Conservation (phyloP, 2,113 vertebrate genomes). For the Phyllopteryx taeniolatus region DNA sequence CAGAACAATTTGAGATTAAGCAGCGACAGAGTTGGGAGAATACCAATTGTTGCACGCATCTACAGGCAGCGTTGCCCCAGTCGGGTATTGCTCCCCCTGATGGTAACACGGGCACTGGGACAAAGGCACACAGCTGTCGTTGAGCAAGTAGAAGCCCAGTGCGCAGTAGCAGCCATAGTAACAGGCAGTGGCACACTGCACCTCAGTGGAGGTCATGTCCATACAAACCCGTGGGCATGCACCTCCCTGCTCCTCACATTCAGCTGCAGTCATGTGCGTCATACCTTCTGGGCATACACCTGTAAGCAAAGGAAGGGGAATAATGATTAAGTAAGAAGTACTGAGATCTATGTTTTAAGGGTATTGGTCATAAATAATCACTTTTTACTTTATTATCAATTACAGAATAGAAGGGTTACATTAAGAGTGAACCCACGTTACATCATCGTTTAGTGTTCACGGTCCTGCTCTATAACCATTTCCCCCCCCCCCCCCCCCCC, state of each 20-base stretch:
- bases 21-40: not conserved
- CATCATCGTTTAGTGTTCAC: no score
- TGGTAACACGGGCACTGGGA: constrained; percentile 78
- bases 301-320: constrained; percentile 33
- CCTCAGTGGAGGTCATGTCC: constrained; percentile 69
- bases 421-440: no score
- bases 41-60: constrained; percentile 88
- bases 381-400: no score
- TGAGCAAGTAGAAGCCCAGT: constrained; percentile 75
- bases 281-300: constrained; percentile 78
- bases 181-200: constrained; percentile 79
- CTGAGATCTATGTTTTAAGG: not conserved
- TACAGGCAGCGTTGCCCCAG: constrained; percentile 38
- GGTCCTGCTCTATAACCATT: no score
- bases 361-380: not conserved
- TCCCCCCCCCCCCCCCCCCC: no score
- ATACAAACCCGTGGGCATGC: constrained; percentile 80
- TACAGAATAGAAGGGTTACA: no score
- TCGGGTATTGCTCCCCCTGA: constrained; percentile 63
- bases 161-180: constrained; percentile 80
- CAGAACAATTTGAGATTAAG: not conserved
- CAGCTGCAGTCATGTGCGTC: constrained; percentile 66
- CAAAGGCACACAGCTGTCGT: constrained; percentile 74
- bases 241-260: constrained; percentile 73
- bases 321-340: no score